A percentile compares a stretch with the other conserved stretches of the same genome.
Conservation (phyloP, 2,888 invertebrate species). For the Amphipoea lucens region DNA sequence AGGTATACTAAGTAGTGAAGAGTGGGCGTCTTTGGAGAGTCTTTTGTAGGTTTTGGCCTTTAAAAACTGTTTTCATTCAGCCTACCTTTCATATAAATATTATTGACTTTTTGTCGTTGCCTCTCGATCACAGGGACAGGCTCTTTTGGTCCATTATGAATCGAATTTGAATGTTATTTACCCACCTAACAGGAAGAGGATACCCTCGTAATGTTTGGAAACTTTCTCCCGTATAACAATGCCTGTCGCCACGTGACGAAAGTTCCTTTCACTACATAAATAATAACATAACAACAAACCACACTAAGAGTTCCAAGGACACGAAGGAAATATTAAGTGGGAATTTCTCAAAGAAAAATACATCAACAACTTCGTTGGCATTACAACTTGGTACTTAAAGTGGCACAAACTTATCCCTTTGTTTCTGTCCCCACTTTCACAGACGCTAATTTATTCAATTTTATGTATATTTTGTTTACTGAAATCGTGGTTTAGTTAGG, state of each 20-base stretch:
- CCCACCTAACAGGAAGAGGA: conserved; percentile 1
- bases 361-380: conserved; percentile 45
- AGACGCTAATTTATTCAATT: conserved; percentile 60
- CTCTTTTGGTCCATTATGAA: neutral
- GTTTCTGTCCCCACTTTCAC: conserved; percentile 47
- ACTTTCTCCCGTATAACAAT: neutral
- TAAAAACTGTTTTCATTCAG: neutral
- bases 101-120: neutral
- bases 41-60: conserved; percentile 5
- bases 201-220: conserved; percentile 14
- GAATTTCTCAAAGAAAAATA: conserved; percentile 57
- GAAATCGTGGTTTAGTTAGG: conserved; percentile 11
- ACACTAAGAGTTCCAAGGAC: conserved; percentile 46
- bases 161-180: neutral
- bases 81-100: too few species aligned
- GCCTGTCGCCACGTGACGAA: neutral
- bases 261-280: conserved; percentile 37
- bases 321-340: conserved; percentile 57
- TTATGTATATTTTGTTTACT: conserved; percentile 57
- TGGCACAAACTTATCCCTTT: conserved; percentile 62
- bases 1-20: neutral
- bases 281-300: conserved; percentile 52
- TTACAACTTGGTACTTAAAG: conserved; percentile 65
- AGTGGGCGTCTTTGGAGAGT: neutral
- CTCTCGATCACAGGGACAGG: neutral